Percentiles rank a stretch among this genome's conserved stretches.
These are phyloP conservation scores for Pseudomyrmex concolor DNA, from an alignment of 1,140 invertebrate genomes.

Conservation along the genomic window DNA sequence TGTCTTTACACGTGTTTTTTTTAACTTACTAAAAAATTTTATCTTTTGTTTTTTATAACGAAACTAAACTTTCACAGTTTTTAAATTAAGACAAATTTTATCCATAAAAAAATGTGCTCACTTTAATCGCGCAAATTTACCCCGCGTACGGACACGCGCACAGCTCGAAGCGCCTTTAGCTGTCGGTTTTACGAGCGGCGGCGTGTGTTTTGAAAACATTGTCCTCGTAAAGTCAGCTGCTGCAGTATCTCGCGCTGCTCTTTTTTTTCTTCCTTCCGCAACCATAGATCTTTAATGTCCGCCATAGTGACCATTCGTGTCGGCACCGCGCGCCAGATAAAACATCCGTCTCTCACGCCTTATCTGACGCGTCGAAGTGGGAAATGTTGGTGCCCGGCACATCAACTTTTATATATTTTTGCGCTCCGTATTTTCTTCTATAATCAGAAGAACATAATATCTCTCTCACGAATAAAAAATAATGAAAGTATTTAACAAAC, in stretches of 20 bases:
- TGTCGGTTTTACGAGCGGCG: conserved; percentile 55
- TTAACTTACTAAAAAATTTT: neutral
- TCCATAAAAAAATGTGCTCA: neutral
- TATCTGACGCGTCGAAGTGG: conserved; percentile 49
- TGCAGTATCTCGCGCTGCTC: conserved; percentile 27
- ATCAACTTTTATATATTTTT: conserved; percentile 10
- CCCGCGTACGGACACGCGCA: neutral
- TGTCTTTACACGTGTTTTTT: neutral
- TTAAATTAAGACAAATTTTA: conserved; percentile 5
- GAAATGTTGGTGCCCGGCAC: conserved; percentile 33
- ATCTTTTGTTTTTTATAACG: neutral
- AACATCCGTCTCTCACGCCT: conserved; percentile 1
- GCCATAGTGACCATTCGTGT: conserved; percentile 23
- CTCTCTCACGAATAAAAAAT: no score
- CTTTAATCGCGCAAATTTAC: conserved; percentile 31
- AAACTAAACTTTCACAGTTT: neutral
- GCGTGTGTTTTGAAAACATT: conserved; percentile 45
- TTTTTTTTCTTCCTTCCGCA: conserved; percentile 3
- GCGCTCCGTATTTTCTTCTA: neutral
- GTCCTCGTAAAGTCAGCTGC: conserved; percentile 51
- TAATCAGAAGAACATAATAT: conserved; percentile 21
- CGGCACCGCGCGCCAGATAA: conserved; percentile 14
- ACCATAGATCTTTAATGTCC: conserved; percentile 26
- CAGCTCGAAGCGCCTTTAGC: conserved; percentile 12
- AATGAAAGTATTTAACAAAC: neutral